Percentiles rank a stretch among this genome's conserved stretches.
Evolutionary conservation across 2,888 invertebrate genomes (phyloP).

Genomic region (Alloscopus bannaensis): DNA sequence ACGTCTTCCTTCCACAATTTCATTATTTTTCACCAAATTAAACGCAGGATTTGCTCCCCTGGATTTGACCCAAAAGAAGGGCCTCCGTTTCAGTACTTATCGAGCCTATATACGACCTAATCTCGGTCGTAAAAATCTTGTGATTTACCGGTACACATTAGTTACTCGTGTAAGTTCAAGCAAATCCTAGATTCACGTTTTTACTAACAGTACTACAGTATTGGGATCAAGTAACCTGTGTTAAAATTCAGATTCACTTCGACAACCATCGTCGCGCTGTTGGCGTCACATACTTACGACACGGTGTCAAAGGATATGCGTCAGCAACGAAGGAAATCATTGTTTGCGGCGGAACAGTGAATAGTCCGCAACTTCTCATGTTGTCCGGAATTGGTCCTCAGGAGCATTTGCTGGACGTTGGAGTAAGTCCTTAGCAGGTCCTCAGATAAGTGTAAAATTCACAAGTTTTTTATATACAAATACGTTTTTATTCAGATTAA

Average conservation of each 20-base stretch:
- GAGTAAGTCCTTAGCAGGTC: background rate
- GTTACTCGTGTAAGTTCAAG: slow-evolving; percentile 2
- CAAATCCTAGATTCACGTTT: background rate
- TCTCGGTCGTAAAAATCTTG: background rate
- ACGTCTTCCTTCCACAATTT: too few species aligned
- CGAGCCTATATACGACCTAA: slow-evolving; percentile 8
- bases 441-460: background rate
- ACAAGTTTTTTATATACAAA: background rate
- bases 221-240: background rate
- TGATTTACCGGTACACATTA: slow-evolving; percentile 9
- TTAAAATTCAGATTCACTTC: slow-evolving; percentile 36
- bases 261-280: slow-evolving; percentile 21
- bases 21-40: too few species aligned
- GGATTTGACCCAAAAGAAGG: slow-evolving; percentile 30
- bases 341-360: slow-evolving; percentile 34
- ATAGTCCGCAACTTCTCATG: slow-evolving; percentile 40
- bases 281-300: slow-evolving; percentile 43
- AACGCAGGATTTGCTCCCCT: slow-evolving; percentile 18
- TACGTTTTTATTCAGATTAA: slow-evolving; percentile 34
- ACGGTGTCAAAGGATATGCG: slow-evolving; percentile 30
- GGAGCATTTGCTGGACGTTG: slow-evolving; percentile 23
- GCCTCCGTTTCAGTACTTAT: slow-evolving; percentile 23
- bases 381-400: slow-evolving; percentile 42
- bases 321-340: slow-evolving; percentile 42
- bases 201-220: background rate